A percentile compares a stretch with the other conserved stretches of the same genome.
These are phyloP conservation scores for Physella acuta DNA, from an alignment of 1,140 invertebrate species.

Conservation along the genomic window DNA sequence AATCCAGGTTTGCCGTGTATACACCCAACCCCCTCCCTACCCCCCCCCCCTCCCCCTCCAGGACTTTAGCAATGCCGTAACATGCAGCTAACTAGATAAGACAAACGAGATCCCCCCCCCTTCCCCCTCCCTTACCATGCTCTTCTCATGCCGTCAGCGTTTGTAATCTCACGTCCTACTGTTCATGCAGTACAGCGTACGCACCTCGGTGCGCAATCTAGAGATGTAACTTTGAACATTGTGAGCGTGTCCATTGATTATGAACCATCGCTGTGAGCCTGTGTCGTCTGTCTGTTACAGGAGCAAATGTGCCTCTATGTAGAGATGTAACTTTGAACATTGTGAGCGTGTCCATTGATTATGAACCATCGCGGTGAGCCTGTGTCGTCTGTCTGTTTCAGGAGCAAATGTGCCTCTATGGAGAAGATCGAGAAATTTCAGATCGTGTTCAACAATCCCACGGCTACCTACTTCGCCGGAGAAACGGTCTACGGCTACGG, in stretches of 20 bases:
- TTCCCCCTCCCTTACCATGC: background rate
- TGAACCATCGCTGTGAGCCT: background rate
- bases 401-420: conserved; percentile 34
- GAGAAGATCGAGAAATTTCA: conserved; percentile 53
- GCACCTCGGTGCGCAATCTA: background rate
- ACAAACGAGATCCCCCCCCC: background rate
- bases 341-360: too few relatives aligned
- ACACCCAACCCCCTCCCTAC: too few relatives aligned
- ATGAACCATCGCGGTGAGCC: background rate
- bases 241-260: too few relatives aligned
- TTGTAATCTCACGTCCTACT: background rate
- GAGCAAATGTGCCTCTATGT: conserved; percentile 1
- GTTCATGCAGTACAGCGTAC: background rate
- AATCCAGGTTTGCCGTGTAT: background rate
- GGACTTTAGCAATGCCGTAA: background rate
- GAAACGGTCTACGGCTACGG: conserved; percentile 54
- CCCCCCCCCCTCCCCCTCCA: background rate
- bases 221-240: too few relatives aligned
- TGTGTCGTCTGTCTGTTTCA: conserved; percentile 14
- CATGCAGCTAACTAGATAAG: background rate
- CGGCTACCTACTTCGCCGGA: conserved; percentile 49
- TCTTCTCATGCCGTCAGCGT: background rate
- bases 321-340: too few relatives aligned
- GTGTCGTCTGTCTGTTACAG: conserved; percentile 19
- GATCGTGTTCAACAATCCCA: conserved; percentile 54